Conservation (phyloP, 2,113 vertebrate genomes). For the Mirza zaza region DNA sequence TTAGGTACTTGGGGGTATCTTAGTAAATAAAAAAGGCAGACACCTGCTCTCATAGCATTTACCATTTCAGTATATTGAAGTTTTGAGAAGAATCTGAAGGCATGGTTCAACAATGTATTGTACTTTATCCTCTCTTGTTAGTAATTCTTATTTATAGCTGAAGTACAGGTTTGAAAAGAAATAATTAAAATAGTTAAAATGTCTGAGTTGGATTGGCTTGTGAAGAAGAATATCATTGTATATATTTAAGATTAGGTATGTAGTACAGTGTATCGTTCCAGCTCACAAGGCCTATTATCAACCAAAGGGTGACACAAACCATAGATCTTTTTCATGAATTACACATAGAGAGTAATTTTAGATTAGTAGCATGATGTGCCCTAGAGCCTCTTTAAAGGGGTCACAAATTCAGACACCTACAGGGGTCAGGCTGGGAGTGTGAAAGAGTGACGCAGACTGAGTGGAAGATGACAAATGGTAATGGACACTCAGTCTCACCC, state of each 20-base stretch:
- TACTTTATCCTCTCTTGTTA: not conserved
- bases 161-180: constrained; percentile 26
- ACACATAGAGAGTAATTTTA: not conserved
- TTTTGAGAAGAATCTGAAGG: constrained; percentile 12
- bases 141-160: constrained; percentile 36
- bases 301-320: not conserved
- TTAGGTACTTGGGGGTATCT: not conserved
- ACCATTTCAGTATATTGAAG: not conserved
- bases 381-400: not conserved
- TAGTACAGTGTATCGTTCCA: not conserved
- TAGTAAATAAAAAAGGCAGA: not conserved
- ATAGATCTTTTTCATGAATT: not conserved
- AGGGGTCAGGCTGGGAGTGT: not conserved
- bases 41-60: not conserved
- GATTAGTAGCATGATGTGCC: not conserved
- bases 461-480: not conserved
- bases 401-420: not conserved
- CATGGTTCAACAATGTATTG: not conserved
- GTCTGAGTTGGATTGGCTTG: not conserved
- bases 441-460: not conserved
- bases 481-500: not conserved
- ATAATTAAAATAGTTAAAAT: constrained; percentile 31
- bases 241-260: not conserved
- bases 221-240: not conserved
- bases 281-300: not conserved